Conservation (phyloP, 2,113 vertebrate genomes). For the Antennarius striatus region DNA sequence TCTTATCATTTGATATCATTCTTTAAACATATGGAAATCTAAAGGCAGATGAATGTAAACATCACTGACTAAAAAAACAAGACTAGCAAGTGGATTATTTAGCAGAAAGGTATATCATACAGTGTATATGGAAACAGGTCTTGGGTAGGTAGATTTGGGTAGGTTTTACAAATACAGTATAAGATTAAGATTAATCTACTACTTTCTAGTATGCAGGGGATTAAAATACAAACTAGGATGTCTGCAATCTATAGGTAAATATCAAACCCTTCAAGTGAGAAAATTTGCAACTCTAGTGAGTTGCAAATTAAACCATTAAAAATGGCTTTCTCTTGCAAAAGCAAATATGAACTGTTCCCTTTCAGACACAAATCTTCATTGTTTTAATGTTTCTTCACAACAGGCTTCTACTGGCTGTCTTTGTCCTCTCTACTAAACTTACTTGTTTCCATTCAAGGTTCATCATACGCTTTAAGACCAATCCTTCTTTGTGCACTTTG, state of each 20-base stretch:
- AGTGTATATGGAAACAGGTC: no score
- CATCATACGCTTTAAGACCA: conserved; percentile 16
- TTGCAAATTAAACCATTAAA: background rate
- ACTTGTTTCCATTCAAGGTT: conserved; percentile 20
- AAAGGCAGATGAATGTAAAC: background rate
- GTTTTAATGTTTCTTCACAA: background rate
- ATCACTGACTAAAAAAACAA: background rate
- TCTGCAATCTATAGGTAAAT: conserved; percentile 6
- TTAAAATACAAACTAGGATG: background rate
- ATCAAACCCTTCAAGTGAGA: conserved; percentile 12
- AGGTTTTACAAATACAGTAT: no score
- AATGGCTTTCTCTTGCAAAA: background rate
- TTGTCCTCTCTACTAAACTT: conserved; percentile 20
- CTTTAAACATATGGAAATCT: no score
- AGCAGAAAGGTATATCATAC: no score
- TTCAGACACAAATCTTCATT: background rate
- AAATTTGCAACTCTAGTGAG: background rate
- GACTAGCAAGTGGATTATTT: no score
- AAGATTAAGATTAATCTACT: no score
- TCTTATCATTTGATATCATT: no score
- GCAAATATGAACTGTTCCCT: conserved; percentile 1
- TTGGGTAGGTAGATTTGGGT: no score
- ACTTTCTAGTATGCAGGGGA: background rate
- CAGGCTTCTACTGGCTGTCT: background rate
- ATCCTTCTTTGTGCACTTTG: conserved; percentile 1